Base-by-base conservation (phyloP, 2,113 vertebrate species). In the Naja naja region DNA sequence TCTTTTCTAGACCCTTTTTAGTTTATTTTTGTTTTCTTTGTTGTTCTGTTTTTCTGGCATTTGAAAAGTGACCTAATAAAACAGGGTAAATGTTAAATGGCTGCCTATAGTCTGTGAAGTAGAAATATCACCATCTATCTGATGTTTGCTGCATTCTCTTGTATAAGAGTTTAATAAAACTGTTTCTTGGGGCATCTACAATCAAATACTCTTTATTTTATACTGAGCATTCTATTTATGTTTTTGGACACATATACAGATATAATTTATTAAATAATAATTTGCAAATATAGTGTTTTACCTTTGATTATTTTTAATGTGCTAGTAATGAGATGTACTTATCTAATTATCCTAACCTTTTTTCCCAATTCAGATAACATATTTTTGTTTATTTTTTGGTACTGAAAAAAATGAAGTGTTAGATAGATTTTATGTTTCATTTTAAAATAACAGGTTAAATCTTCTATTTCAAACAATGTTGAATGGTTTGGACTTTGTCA, bases 1-100 rank as follows among this genome's bases (percentile, higher is more conserved):
- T 97, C 97, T 95, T 95, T 58, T 89, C 23, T 39, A 25, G 39
- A 56, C 22, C 30, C 45, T 55, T 92, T 47, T 30, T 97, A 98
- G 95, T 98, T 98, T 97, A 97, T 97, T 97, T 97, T 97, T 97
- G 97, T 98, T 98, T 97, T 98, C 98, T 98, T 98, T 98, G 97
- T 97, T 98, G 98, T 96, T 97, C 98, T 98, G 97, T 98, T 98
- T 98, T 98, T 98, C 97, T 98, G 98, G 98, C 97, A 98, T 98
- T 98, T 98, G 98, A 98, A 98, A 98, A 97, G 97, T 97, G 97
- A 95, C 96, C 96, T 95, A 97, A 98, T 98, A 97, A 98, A 97
- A 98, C 98, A 98, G 98, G 98, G 97, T 98, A 97, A 98, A 97
- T 93, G 96, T 97, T 98, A 98, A 98, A 97, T 93, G 92, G 97